These are phyloP conservation scores for Geophilus truncorum DNA, from an alignment of 2,888 invertebrate genomes.

Conservation along the genomic window DNA sequence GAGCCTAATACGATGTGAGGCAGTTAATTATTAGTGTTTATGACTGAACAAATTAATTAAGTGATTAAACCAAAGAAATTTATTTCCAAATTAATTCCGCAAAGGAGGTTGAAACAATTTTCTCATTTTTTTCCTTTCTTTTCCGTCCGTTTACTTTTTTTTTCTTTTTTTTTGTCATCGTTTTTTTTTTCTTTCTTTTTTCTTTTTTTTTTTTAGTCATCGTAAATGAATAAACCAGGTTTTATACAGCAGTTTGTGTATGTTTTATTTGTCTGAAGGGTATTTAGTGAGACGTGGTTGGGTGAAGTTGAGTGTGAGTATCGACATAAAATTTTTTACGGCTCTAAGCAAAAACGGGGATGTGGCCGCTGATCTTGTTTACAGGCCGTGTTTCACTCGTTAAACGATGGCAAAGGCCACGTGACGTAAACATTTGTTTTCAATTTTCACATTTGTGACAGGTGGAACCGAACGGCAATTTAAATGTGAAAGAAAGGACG, in stretches of 20 bases:
- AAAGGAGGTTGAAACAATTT: neutral
- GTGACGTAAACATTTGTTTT: neutral
- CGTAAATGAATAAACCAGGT: neutral
- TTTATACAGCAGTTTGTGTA: neutral
- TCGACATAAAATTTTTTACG: slow-evolving; percentile 20
- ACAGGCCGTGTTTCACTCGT: slow-evolving; percentile 6
- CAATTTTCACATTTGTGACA: neutral
- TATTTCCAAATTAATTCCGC: neutral
- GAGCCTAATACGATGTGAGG: neutral
- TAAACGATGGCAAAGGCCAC: neutral
- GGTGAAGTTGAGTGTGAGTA: neutral
- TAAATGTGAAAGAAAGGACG: neutral
- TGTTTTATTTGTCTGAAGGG: neutral
- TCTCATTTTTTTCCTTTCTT: neutral
- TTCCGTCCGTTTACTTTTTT: too few species aligned
- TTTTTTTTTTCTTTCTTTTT: neutral
- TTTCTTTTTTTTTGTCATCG: neutral
- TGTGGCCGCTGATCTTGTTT: neutral
- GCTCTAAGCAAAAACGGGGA: neutral
- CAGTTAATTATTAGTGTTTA: slow-evolving; percentile 25
- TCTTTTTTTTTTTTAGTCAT: neutral
- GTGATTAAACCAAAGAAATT: neutral
- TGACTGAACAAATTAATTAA: slow-evolving; percentile 19
- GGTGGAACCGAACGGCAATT: neutral
- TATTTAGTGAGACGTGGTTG: slow-evolving; percentile 22